Base-by-base conservation (phyloP, 1,140 invertebrate species). In the Leptinotarsa defecta region DNA sequence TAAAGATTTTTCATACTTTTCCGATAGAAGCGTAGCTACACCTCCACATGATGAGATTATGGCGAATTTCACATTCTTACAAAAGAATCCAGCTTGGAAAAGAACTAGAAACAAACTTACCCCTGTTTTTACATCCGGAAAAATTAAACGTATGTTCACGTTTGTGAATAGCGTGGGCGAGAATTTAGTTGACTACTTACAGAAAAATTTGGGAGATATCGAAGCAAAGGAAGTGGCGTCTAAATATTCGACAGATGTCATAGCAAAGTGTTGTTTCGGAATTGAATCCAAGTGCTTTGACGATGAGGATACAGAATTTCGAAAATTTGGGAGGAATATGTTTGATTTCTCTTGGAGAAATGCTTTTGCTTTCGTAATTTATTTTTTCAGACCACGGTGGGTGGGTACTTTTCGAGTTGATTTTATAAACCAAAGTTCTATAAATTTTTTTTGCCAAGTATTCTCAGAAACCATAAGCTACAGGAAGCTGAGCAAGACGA, bases 1-100 rank as follows among this genome's bases (percentile, higher is more conserved):
- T 27, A 86, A 86, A 79, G 89, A 91, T 81, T 90, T 90, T 82
- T 87, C 89, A 75, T 81, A 88, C 83, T 91, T 91, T 77, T 82
- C 85, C 13, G 88, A 90, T 76, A 82, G 86, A 11, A 75, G 34
- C 15, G 49, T 76, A 1, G 43, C 65, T 3, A 34, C 71, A 24
- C 61, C 71, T 20, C 67, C 68, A 73, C 48, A 77, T 52, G 72
- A 79, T 43, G 62, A 71, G 13, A 68, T 76, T 48, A 69, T 65
- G 17, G 48, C 72, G 0, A 74, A 75, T 63, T 74, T 76, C 20
- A 13, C 86, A n/a, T 85, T 86, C 69, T 75, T 83, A 13, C 74
- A 81, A n/a, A 84, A 84, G 73, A 83, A 83, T 76, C 81, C 82
- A 0, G 75, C 83, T 57, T 90, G 89, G 89, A 88, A 87, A 78